Percentiles rank a stretch among this genome's conserved stretches.
phyloP scores from a whole-genome alignment of 2,888 invertebrate genomes.

The Neuroscelio doddi region DNA sequence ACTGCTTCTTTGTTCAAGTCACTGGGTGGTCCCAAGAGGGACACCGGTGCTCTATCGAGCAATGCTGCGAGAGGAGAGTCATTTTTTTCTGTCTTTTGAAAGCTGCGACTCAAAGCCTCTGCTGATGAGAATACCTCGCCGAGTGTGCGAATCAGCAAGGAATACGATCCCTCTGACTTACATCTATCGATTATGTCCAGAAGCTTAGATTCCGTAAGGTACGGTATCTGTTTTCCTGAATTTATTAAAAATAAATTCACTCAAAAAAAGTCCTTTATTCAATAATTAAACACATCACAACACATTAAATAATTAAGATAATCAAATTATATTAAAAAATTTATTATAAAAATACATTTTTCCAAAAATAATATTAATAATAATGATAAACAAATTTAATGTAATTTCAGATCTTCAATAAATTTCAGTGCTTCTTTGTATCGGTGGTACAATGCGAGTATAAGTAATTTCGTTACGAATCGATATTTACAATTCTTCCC shows the following conservation, averaged over 20 bases:
- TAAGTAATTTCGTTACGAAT: conserved; percentile 55
- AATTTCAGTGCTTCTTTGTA: conserved; percentile 56
- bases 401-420: not conserved
- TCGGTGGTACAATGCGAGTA: conserved; percentile 59
- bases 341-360: too few species aligned
- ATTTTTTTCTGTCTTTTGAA: conserved; percentile 74
- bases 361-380: not conserved
- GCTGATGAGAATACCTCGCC: conserved; percentile 84
- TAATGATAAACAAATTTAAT: conserved; percentile 1
- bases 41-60: conserved; percentile 74
- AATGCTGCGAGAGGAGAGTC: conserved; percentile 74
- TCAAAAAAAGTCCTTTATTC: too few species aligned
- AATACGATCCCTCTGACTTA: conserved; percentile 79
- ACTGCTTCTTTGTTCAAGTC: conserved; percentile 81
- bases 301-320: too few species aligned
- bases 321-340: too few species aligned
- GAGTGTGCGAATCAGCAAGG: conserved; percentile 82
- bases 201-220: conserved; percentile 84
- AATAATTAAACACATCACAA: too few species aligned
- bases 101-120: conserved; percentile 82
- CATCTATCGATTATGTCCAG: conserved; percentile 84
- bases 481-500: not conserved
- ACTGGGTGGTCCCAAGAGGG: conserved; percentile 71
- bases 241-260: conserved; percentile 5
- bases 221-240: conserved; percentile 72